Conservation (phyloP, 1,140 invertebrate species). For the Cotesia vestalis region DNA sequence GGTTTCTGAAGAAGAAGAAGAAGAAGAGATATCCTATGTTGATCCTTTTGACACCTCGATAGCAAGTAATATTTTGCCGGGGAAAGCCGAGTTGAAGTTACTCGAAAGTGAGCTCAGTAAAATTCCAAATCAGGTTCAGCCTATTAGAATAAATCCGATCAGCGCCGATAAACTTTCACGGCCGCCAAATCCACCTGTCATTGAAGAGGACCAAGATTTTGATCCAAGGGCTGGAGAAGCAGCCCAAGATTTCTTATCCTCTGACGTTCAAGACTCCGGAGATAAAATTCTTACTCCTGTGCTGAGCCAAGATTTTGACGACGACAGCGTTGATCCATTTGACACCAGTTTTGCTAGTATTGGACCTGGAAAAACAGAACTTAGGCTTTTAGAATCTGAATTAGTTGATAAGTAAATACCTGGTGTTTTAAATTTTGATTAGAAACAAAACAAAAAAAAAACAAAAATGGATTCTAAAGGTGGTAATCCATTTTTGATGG, state of each 20-base stretch:
- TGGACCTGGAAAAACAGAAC: slow-evolving; percentile 69
- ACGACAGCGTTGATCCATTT: slow-evolving; percentile 71
- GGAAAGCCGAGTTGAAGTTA: slow-evolving; percentile 79
- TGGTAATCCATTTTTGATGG: slow-evolving; percentile 81
- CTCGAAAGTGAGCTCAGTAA: slow-evolving; percentile 77
- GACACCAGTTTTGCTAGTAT: slow-evolving; percentile 72
- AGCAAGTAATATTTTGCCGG: slow-evolving; percentile 77
- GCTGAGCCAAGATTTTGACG: slow-evolving; percentile 45
- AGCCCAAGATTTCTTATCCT: slow-evolving; percentile 52
- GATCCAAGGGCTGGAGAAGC: slow-evolving; percentile 55
- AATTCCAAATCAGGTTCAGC: slow-evolving; percentile 45
- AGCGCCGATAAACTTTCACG: slow-evolving; percentile 37
- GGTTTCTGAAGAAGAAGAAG: slow-evolving; percentile 54
- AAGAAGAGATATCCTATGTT: slow-evolving; percentile 56
- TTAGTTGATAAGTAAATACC: slow-evolving; percentile 52
- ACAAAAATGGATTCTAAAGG: slow-evolving; percentile 70
- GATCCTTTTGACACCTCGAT: slow-evolving; percentile 87
- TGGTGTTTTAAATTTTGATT: neutral
- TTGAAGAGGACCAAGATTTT: slow-evolving; percentile 54
- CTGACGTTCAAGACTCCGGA: slow-evolving; percentile 49
- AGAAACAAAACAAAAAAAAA: slow-evolving; percentile 1
- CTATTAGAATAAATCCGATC: slow-evolving; percentile 46
- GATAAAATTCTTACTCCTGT: slow-evolving; percentile 64
- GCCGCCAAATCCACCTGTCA: slow-evolving; percentile 27
- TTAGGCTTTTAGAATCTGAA: slow-evolving; percentile 72